phyloP scores from a whole-genome alignment of 2,888 invertebrate species.

The Neocrepidodera transversa region DNA sequence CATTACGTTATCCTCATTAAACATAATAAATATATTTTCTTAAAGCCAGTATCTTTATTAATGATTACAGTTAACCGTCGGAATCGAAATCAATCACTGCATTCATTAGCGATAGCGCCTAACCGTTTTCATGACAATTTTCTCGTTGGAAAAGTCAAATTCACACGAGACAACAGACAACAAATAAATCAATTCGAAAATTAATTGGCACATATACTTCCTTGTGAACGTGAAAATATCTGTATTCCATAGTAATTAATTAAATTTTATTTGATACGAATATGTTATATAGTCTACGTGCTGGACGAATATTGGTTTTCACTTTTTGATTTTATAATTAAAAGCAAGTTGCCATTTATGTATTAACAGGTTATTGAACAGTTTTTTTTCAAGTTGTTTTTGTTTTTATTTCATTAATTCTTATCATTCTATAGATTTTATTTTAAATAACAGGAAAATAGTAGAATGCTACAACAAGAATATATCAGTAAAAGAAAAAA shows the following conservation, averaged over 20 bases:
- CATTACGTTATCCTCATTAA: no score
- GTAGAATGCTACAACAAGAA: no score
- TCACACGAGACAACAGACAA: conserved; percentile 24
- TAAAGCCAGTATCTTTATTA: conserved; percentile 7
- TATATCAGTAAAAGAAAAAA: no score
- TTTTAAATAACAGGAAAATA: no score
- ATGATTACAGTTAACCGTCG: conserved; percentile 9
- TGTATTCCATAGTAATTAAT: conserved; percentile 10
- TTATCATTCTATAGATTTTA: no score
- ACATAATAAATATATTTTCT: conserved; percentile 1
- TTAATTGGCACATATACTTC: conserved; percentile 22
- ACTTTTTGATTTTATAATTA: no score
- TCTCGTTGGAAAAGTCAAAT: conserved; percentile 16
- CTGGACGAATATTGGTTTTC: neutral
- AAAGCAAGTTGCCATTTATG: no score
- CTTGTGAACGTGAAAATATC: conserved; percentile 21
- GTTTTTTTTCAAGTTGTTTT: no score
- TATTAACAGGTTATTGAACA: no score
- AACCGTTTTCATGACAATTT: conserved; percentile 11
- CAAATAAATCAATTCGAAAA: conserved; percentile 25
- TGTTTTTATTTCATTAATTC: no score
- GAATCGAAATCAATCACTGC: conserved; percentile 7
- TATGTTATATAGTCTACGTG: neutral
- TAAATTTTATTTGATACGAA: neutral
- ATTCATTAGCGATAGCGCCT: conserved; percentile 10